Evolutionary conservation across 2,113 vertebrate species (phyloP).

Genomic region (Ictidomys tridecemlineatus): DNA sequence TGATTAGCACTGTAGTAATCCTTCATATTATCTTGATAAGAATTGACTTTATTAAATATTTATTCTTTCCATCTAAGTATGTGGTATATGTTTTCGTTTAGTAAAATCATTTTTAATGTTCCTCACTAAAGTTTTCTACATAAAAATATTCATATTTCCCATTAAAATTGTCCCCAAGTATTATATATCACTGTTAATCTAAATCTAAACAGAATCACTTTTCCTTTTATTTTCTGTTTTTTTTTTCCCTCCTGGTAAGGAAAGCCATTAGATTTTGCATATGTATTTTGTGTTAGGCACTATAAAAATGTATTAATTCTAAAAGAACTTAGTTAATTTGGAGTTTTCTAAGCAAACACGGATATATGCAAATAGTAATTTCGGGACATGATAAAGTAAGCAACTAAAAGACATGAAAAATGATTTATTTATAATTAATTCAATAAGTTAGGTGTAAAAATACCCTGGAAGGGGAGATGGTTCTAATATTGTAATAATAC

Average conservation of each 20-base stretch:
- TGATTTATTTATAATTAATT: slow-evolving; percentile 67
- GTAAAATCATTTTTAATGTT: neutral
- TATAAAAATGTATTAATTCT: slow-evolving; percentile 23
- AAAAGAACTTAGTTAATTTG: slow-evolving; percentile 31
- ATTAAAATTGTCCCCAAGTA: neutral
- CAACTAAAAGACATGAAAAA: slow-evolving; percentile 13
- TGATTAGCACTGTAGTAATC: slow-evolving; percentile 30
- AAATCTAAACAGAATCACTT: neutral
- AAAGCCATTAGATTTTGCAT: slow-evolving; percentile 34
- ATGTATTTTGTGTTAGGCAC: slow-evolving; percentile 25
- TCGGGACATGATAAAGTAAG: slow-evolving; percentile 32
- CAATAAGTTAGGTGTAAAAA: slow-evolving; percentile 63
- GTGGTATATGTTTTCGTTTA: neutral
- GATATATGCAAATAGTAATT: neutral
- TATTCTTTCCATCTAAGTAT: neutral
- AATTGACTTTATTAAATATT: slow-evolving; percentile 49
- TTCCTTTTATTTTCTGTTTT: neutral
- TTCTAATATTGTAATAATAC: slow-evolving; percentile 57
- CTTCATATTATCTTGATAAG: slow-evolving; percentile 3
- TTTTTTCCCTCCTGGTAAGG: neutral
- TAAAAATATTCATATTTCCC: neutral
- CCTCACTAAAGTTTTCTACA: neutral
- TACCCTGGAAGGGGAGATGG: slow-evolving; percentile 19
- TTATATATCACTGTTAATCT: neutral
- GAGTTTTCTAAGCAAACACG: neutral